Evolutionary conservation across 2,888 invertebrate species (phyloP), one percentile per base, ranked within the genome.

Genomic region (Drosophila neonasuta): DNA sequence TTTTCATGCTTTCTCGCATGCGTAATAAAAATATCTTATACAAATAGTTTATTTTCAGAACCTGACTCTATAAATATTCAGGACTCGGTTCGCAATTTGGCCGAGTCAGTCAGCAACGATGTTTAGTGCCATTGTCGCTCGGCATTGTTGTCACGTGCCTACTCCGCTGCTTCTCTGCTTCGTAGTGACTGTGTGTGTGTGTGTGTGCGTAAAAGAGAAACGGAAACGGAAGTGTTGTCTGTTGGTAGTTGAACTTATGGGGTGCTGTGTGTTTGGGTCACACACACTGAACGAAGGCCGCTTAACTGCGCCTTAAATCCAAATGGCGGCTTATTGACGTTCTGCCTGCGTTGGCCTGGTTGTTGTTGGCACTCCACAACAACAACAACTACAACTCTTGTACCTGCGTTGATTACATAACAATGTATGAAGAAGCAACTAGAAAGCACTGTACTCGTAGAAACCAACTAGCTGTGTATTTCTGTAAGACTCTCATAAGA

Each of bases 381-480:
- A 10, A 32, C 32, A 10, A 32, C 32, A 32, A 32, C 39, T 11
- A 2, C 15, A 8, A 15, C 44, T 52, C 52, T 46, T 44, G 52
- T 69, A 80, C 79, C 80, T 82, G 69, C 64, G 69, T 77, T 81
- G 81, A 81, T 81, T 81, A 80, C 79, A 80, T 79, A 70, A 79
- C 78, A 79, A 68, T 74, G 73, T 75, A 58, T 44, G 41, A 34
- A 15, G 41, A 34, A 15, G 13, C 49, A 42, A 34, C 39, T 61
- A 62, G 54, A 34, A 52, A 68, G 58, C 50, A 45, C 20, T 64
- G 13, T 41, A 36, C 48, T 24, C 6, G 24, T 24, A 24, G 24
- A 24, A 41, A 49, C 49, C 29, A 30, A 50, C 50, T 61, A 55
- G 62, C 51, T 45, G 49, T 45, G 49, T 51, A 46, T 29, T 57